Conservation (phyloP, 2,797 vertebrate species). For the Leucoraja ocellata region DNA sequence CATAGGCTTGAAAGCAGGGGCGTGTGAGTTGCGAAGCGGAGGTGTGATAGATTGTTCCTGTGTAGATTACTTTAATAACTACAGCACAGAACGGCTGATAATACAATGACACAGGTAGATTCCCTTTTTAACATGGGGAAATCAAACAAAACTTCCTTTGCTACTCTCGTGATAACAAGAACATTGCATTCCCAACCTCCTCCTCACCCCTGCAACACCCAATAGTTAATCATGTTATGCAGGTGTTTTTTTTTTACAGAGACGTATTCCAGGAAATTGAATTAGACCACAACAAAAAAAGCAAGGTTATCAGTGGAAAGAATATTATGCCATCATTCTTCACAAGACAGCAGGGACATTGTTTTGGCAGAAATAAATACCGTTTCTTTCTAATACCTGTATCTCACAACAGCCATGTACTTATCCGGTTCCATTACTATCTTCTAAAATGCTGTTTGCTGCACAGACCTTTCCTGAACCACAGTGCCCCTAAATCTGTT, state of each 20-base stretch:
- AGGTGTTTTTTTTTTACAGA: not conserved
- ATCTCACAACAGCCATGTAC: conserved; percentile 51
- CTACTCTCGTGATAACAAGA: not conserved
- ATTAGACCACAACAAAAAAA: conserved; percentile 20
- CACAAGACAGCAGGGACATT: not conserved
- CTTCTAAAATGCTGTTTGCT: conserved; percentile 53
- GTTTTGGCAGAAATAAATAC: conserved; percentile 52
- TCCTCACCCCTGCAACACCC: not conserved
- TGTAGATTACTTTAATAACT: not conserved
- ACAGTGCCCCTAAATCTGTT: conserved; percentile 58
- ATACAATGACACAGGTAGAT: not conserved
- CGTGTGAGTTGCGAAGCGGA: not conserved
- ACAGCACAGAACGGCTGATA: not conserved
- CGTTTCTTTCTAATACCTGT: conserved; percentile 53
- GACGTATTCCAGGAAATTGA: conserved; percentile 17
- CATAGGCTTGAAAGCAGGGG: not conserved
- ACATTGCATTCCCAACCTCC: not conserved
- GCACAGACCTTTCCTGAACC: conserved; percentile 58
- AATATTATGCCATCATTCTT: conserved; percentile 27
- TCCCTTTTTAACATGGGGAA: not conserved
- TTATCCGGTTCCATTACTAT: conserved; percentile 54
- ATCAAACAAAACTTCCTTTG: not conserved
- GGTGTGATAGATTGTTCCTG: not conserved
- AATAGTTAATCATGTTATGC: not conserved
- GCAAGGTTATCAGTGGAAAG: not conserved